phyloP scores from a whole-genome alignment of 2,113 vertebrate species.

The Poecile atricapillus region DNA sequence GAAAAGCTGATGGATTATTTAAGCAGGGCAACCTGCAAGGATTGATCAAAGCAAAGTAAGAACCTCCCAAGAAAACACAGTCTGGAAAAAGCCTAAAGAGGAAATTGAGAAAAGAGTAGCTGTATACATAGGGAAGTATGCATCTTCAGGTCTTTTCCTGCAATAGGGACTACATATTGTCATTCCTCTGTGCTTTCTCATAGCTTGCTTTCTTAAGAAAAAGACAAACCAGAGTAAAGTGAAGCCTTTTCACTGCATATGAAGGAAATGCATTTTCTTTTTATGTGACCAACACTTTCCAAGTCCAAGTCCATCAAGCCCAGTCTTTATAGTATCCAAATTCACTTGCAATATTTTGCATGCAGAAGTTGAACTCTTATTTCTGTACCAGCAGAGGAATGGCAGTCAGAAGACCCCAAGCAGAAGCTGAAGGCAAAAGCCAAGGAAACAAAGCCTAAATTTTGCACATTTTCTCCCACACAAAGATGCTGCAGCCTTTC shows the following conservation, averaged over 20 bases:
- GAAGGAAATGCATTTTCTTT: background rate
- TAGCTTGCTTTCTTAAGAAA: background rate
- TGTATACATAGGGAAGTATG: background rate
- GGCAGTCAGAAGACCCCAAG: background rate
- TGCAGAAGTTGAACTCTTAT: background rate
- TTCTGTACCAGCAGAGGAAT: background rate
- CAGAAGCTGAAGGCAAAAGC: background rate
- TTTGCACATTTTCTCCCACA: rapidly evolving
- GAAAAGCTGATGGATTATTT: background rate
- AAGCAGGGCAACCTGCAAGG: background rate
- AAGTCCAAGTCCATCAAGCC: background rate
- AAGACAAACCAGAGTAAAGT: background rate
- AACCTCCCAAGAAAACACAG: background rate
- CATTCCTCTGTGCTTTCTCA: background rate
- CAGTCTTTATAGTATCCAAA: background rate
- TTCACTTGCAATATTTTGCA: background rate
- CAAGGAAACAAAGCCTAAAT: background rate
- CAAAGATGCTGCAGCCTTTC: background rate
- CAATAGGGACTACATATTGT: background rate
- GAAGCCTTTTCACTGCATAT: background rate
- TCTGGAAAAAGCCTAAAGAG: background rate
- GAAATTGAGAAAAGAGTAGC: background rate
- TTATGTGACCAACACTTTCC: background rate
- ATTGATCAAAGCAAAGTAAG: background rate
- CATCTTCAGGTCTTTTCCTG: background rate